phyloP scores from a whole-genome alignment of 2,113 vertebrate species.

The Mandrillus leucophaeus region DNA sequence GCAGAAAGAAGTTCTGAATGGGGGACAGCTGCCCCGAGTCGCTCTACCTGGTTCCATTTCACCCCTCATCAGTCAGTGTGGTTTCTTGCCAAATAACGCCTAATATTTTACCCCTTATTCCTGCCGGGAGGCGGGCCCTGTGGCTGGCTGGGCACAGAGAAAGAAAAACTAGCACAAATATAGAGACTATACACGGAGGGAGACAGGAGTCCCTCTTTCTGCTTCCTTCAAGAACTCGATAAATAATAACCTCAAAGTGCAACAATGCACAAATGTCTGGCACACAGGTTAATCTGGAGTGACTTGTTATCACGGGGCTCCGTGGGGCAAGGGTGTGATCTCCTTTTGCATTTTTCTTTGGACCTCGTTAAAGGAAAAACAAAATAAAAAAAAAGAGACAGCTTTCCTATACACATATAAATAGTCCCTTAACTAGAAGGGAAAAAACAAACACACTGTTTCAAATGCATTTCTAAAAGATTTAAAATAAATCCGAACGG shows the following conservation, averaged over 20 bases:
- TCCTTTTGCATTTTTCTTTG: constrained; percentile 68
- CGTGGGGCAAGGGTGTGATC: constrained; percentile 56
- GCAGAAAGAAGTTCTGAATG: not conserved
- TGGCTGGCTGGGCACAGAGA: not conserved
- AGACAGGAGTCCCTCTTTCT: constrained; percentile 14
- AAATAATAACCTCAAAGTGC: constrained; percentile 60
- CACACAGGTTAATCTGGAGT: constrained; percentile 9
- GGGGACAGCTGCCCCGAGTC: not conserved
- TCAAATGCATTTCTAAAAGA: constrained; percentile 78
- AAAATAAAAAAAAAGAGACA: not conserved
- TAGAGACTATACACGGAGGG: constrained; percentile 14
- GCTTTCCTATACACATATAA: constrained; percentile 81
- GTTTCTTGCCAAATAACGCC: not conserved
- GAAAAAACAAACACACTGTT: constrained; percentile 78
- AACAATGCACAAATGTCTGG: constrained; percentile 10
- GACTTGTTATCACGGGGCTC: not conserved
- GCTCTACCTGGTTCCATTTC: constrained; percentile 32
- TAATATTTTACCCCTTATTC: not conserved
- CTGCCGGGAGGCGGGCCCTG: not conserved
- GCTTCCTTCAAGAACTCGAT: constrained; percentile 59
- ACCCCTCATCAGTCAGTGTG: not conserved
- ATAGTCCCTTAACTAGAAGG: constrained; percentile 84
- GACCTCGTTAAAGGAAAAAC: constrained; percentile 52
- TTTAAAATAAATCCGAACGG: constrained; percentile 69
- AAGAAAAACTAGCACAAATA: not conserved